Evolutionary conservation across 2,888 invertebrate species (phyloP), one percentile per base, ranked within the genome.

Genomic region (Terebella lapidaria): DNA sequence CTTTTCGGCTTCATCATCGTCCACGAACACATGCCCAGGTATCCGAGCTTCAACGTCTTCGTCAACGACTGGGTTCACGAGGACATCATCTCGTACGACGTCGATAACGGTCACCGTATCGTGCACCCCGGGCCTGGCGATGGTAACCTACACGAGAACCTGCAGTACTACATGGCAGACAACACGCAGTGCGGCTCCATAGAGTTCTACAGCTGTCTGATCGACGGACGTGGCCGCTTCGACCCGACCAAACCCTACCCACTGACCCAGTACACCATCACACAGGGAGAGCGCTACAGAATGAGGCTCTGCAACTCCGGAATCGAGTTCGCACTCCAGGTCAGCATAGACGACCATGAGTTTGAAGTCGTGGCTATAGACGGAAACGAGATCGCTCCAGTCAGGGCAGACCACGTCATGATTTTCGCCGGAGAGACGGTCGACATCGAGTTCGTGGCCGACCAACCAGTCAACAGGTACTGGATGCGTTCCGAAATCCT

Each of bases 401-500:
- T 67, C 1, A 3, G 26, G 5, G 58, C 45, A 3, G 54, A 58
- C 3, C 45, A 42, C 10, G 3, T 59, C 29, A 24, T 47, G 22
- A 56, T 59, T 10, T 29, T 46, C 46, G 46, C 59, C 1, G 76
- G 74, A 0, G 74, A 76, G 59, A 63, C 71, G 24, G 66, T 65
- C 52, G 75, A 76, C 59, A 68, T 76, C 51, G 62, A 70, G 4
- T 35, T 76, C 0, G 54, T 28, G 3, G 67, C 74, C 3, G 63
- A 68, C 49, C 57, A 70, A 45, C 20, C 54, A 1, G 58, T 63
- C 0, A 67, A 54, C 1, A 71, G 70, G 52, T 75, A 74, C 58
- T 74, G 73, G 74, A 66, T 76, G 2, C 55, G 74, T 2, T 69
- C 67, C 3, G 59, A 68, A 54, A 70, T 70, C 3, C 47, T 73